Evolutionary conservation across 2,888 invertebrate genomes (phyloP), one percentile per base, ranked within the genome.

Genomic region (Criorhina ranunculi): DNA sequence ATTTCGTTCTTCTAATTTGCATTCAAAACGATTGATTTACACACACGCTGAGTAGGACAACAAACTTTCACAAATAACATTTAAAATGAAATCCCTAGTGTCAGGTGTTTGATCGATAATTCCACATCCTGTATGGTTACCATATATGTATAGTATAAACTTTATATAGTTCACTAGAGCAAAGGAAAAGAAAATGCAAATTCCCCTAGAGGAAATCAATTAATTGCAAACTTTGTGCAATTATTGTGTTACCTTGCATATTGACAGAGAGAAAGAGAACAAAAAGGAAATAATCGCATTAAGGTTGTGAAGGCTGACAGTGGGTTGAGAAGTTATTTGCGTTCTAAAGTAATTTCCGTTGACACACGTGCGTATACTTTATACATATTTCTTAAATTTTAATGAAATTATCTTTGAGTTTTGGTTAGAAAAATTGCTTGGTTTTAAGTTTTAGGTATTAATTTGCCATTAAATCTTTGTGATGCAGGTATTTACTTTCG

Each of bases 101-200:
- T 31, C 46, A 31, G 69, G 33, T 75, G 85, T 85, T 85, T 85
- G 80, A 85, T 85, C 85, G 76, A 85, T 85, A 85, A 53, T 46
- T 59, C 53, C 64, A 80, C 44, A 55, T 80, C 70, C 53, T 57
- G 15, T 66, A 76, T 55, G 75, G 85, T 85, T 85, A 60, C 80
- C 80, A 75, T 66, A 42, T 46, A 60, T 33, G 46, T 42, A 33
- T 77, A 17, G 24, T 60, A 46, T 3, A 15, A 53, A 66, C 44
- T n/a, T 31, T 72, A 72, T 80, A 55, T 85, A 80, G 85, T 85
- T 85, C 85, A 85, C 80, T 85, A 59, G 76, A 85, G 53, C 85
- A 80, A 42, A 53, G 57, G 59, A 70, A 66, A 76, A 60, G 75
- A 79, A 75, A 79, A 79, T 83, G 79, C 49, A 83, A 79, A 79